Evolutionary conservation across 2,888 invertebrate genomes (phyloP).

Genomic region (Tenthredo scrophulariae): DNA sequence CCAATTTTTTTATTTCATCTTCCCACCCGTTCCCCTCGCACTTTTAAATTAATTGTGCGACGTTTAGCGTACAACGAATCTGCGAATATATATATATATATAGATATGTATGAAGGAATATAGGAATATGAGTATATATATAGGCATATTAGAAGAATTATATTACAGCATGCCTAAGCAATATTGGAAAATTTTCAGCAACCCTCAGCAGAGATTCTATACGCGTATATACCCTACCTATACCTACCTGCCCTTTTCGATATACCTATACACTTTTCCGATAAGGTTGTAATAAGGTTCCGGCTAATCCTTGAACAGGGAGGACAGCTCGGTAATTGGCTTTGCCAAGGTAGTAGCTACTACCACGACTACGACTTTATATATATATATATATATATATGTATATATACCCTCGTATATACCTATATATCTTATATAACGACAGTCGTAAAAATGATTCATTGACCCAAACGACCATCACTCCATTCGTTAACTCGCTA

Average conservation of each 20-base stretch:
- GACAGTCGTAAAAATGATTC: constrained; percentile 44
- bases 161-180: constrained; percentile 5
- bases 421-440: constrained; percentile 22
- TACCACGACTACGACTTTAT: background rate
- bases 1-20: background rate
- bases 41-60: background rate
- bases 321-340: constrained; percentile 52
- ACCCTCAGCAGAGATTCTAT: constrained; percentile 18
- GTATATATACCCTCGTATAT: no score
- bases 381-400: constrained; percentile 30
- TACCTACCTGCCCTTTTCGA: background rate
- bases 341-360: constrained; percentile 17
- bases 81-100: background rate
- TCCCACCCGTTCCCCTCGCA: no score
- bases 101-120: background rate
- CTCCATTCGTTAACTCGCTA: background rate
- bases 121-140: background rate
- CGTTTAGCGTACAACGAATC: background rate
- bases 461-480: background rate
- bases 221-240: background rate
- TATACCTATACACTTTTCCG: constrained; percentile 27
- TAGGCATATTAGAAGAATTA: background rate
- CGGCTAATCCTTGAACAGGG: constrained; percentile 39
- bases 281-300: constrained; percentile 49
- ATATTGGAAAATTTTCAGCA: constrained; percentile 2